Conservation (phyloP, 2,888 invertebrate genomes). For the Chrysolina haemoptera region DNA sequence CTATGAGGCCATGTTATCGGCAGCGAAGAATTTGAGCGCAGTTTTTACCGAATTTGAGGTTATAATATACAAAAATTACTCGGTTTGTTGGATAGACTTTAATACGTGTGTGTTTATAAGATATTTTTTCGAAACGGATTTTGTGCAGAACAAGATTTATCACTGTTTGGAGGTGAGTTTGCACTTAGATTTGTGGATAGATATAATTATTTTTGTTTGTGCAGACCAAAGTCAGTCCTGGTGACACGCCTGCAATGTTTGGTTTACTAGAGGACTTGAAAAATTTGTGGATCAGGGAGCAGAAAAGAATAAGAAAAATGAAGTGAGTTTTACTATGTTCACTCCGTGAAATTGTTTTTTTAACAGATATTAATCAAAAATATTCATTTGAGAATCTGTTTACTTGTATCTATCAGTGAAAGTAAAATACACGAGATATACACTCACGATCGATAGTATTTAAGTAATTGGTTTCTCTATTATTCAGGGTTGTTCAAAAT, state of each 20-base stretch:
- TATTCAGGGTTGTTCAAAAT: too few species aligned
- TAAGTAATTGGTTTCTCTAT: too few species aligned
- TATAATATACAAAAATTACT: constrained; percentile 75
- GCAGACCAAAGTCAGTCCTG: constrained; percentile 53
- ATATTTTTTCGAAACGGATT: constrained; percentile 63
- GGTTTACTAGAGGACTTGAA: constrained; percentile 52
- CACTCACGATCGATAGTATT: too few species aligned
- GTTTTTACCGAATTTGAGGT: constrained; percentile 75
- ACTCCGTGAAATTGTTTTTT: too few species aligned
- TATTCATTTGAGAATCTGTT: too few species aligned
- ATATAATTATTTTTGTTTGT: constrained; percentile 33
- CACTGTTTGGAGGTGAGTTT: constrained; percentile 58
- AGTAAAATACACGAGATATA: too few species aligned
- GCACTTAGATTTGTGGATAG: not conserved
- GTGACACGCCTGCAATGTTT: constrained; percentile 55
- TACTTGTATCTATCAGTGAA: too few species aligned
- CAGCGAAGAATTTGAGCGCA: constrained; percentile 74
- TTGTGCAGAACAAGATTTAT: constrained; percentile 60
- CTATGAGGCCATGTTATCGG: constrained; percentile 76
- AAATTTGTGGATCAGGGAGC: constrained; percentile 55
- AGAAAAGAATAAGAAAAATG: constrained; percentile 49
- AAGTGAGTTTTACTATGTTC: constrained; percentile 46
- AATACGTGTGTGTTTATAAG: constrained; percentile 77
- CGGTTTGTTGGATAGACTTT: constrained; percentile 78
- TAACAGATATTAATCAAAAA: too few species aligned